phyloP scores from a whole-genome alignment of 1,140 invertebrate genomes.

The Tetraneura akinire region DNA sequence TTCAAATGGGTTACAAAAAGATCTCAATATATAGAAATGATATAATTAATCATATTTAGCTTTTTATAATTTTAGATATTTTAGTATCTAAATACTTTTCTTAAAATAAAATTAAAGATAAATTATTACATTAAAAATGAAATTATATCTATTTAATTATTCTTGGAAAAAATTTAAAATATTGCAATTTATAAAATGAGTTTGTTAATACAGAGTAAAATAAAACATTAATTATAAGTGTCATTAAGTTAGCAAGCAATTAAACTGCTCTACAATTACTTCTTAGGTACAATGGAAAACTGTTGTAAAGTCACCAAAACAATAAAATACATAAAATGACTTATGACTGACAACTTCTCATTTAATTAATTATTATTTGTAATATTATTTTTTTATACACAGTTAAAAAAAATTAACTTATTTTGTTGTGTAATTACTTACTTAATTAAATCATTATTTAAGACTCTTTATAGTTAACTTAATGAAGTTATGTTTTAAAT shows the following conservation, averaged over 20 bases:
- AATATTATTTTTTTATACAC: too few species aligned
- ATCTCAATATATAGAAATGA: too few species aligned
- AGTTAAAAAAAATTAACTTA: not conserved
- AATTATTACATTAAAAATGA: not conserved
- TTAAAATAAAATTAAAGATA: not conserved
- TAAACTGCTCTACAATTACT: conserved; percentile 17
- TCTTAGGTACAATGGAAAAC: not conserved
- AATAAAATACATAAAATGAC: not conserved
- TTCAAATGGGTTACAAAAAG: too few species aligned
- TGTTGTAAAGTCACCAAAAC: not conserved
- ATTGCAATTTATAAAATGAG: not conserved
- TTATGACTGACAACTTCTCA: not conserved
- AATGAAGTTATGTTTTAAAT: not conserved
- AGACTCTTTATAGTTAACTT: not conserved
- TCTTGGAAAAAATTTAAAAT: too few species aligned
- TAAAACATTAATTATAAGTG: not conserved
- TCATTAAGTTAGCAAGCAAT: not conserved
- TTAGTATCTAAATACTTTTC: too few species aligned
- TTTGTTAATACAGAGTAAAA: not conserved
- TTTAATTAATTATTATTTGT: not conserved
- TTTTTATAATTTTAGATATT: too few species aligned
- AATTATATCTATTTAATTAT: not conserved
- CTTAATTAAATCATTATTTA: not conserved
- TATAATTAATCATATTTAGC: too few species aligned
- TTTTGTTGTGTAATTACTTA: not conserved